Conservation (phyloP, 2,113 vertebrate genomes). For the Axis porcinus region DNA sequence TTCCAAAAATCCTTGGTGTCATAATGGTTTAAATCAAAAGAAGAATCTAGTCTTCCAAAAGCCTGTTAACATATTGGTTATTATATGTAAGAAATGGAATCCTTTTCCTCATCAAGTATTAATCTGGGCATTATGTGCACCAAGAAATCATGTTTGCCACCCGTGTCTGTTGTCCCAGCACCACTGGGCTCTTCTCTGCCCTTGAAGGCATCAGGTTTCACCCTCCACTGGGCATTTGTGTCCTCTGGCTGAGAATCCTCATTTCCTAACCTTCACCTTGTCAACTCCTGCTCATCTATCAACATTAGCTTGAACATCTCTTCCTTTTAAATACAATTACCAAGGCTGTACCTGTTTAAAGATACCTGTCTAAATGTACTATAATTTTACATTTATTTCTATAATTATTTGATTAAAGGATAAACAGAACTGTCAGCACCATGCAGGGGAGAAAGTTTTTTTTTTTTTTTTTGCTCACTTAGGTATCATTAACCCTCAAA, state of each 20-base stretch:
- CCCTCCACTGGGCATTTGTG: neutral
- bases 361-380: neutral
- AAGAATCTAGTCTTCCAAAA: neutral
- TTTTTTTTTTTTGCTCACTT: neutral
- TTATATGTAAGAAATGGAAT: neutral
- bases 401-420: neutral
- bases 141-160: accelerated
- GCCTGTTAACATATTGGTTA: neutral
- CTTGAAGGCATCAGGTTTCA: neutral
- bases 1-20: neutral
- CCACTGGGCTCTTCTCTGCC: neutral
- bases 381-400: neutral
- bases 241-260: neutral
- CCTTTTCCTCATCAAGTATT: neutral
- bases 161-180: accelerated
- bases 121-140: neutral
- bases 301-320: neutral
- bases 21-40: neutral
- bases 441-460: neutral
- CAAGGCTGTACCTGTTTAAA: neutral
- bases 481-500: neutral
- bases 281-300: neutral
- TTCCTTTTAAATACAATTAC: neutral
- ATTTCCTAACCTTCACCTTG: neutral
- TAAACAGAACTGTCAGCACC: neutral